These are phyloP conservation scores for Dione vanillae DNA, from an alignment of 2,888 invertebrate species.

Conservation along the genomic window DNA sequence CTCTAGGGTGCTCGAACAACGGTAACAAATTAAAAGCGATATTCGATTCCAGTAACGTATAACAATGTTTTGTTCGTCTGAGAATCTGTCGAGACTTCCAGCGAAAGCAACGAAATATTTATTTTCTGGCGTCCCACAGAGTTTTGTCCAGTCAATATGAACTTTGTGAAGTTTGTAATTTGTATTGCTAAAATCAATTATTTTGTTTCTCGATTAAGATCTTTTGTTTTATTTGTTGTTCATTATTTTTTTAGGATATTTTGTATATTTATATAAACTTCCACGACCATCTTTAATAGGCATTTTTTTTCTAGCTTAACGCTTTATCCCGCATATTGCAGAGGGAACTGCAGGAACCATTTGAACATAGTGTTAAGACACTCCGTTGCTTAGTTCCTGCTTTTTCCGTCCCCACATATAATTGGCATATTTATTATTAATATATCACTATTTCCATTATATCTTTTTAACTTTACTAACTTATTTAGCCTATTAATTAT, in stretches of 20 bases:
- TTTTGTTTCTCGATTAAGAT: slow-evolving; percentile 1
- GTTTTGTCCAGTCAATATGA: slow-evolving; percentile 5
- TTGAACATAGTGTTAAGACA: no score
- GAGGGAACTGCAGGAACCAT: no score
- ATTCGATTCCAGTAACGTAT: slow-evolving; percentile 11
- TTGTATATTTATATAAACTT: neutral
- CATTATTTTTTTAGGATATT: neutral
- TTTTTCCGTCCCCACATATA: no score
- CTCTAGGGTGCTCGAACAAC: neutral
- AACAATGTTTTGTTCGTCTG: neutral
- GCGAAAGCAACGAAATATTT: slow-evolving; percentile 1
- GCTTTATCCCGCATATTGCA: no score
- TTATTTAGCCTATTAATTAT: no score
- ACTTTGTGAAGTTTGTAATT: slow-evolving; percentile 12
- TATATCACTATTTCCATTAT: no score
- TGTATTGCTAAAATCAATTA: slow-evolving; percentile 15
- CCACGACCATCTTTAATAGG: no score
- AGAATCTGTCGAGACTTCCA: neutral
- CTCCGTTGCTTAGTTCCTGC: no score
- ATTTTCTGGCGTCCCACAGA: neutral
- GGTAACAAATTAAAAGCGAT: neutral
- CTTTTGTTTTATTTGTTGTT: slow-evolving; percentile 4
- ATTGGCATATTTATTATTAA: no score
- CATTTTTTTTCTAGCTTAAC: no score
- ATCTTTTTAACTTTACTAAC: no score